These are phyloP conservation scores for Eira barbara DNA, from an alignment of 2,113 vertebrate genomes.

Conservation along the genomic window DNA sequence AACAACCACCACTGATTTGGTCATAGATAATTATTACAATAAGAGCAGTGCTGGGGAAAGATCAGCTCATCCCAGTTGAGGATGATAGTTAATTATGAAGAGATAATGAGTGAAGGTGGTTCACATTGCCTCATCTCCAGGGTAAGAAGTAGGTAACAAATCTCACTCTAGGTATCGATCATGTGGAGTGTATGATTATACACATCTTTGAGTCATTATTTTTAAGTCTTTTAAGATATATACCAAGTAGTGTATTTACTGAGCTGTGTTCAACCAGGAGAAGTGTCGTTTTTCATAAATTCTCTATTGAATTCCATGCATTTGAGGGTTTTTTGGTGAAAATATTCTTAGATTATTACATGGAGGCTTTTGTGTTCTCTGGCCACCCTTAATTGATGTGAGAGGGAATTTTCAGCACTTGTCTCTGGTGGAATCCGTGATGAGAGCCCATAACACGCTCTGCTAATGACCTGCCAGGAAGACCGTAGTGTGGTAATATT, in stretches of 20 bases:
- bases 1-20: slow-evolving; percentile 41
- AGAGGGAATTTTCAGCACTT: neutral
- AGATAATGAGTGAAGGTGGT: slow-evolving; percentile 61
- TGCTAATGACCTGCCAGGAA: neutral
- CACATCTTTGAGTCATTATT: neutral
- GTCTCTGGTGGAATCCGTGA: neutral
- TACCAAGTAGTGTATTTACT: neutral
- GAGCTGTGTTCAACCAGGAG: neutral
- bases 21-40: slow-evolving; percentile 60
- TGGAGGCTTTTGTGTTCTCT: slow-evolving; percentile 30
- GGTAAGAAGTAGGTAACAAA: neutral
- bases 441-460: neutral
- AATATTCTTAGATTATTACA: neutral
- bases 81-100: slow-evolving; percentile 68
- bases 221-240: neutral
- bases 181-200: neutral
- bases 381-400: neutral
- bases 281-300: neutral
- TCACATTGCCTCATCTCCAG: neutral
- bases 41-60: slow-evolving; percentile 39
- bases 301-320: neutral
- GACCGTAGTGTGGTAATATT: neutral
- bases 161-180: slow-evolving; percentile 1
- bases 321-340: neutral
- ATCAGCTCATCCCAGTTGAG: slow-evolving; percentile 50